Evolutionary conservation across 2,888 invertebrate genomes (phyloP).

Genomic region (Scaptomyza parva): DNA sequence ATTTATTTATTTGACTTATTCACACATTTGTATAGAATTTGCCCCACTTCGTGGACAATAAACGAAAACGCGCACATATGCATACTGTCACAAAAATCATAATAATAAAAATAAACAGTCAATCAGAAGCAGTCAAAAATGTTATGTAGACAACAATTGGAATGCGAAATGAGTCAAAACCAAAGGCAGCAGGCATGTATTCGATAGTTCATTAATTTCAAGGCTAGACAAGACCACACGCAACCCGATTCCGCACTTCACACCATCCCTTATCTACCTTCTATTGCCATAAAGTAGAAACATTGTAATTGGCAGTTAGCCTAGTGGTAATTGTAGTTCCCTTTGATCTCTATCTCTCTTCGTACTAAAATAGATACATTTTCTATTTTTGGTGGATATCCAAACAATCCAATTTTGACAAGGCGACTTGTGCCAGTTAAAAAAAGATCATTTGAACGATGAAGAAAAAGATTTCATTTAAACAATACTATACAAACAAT

Average conservation of each 20-base stretch:
- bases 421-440: slow-evolving; percentile 43
- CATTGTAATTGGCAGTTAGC: slow-evolving; percentile 45
- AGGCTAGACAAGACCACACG: slow-evolving; percentile 40
- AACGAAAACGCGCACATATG: slow-evolving; percentile 15
- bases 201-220: slow-evolving; percentile 51
- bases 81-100: slow-evolving; percentile 19
- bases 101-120: slow-evolving; percentile 56
- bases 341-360: slow-evolving; percentile 39
- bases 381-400: slow-evolving; percentile 15
- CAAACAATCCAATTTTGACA: slow-evolving; percentile 13
- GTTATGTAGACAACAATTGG: slow-evolving; percentile 50
- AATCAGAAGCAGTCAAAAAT: slow-evolving; percentile 42
- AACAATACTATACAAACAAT: slow-evolving; percentile 51
- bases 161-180: slow-evolving; percentile 72
- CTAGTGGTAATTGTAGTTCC: slow-evolving; percentile 33
- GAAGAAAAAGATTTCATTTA: slow-evolving; percentile 39
- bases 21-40: slow-evolving; percentile 73
- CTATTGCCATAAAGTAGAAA: neutral
- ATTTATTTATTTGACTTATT: slow-evolving; percentile 73
- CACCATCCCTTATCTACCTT: neutral
- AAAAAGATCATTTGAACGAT: slow-evolving; percentile 45
- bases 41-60: slow-evolving; percentile 72
- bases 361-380: slow-evolving; percentile 7
- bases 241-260: slow-evolving; percentile 5
- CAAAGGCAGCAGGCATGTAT: slow-evolving; percentile 9